A percentile compares a stretch with the other conserved stretches of the same genome.
Evolutionary conservation across 2,797 vertebrate genomes (phyloP).

Genomic region (Sebastes steindachneri): DNA sequence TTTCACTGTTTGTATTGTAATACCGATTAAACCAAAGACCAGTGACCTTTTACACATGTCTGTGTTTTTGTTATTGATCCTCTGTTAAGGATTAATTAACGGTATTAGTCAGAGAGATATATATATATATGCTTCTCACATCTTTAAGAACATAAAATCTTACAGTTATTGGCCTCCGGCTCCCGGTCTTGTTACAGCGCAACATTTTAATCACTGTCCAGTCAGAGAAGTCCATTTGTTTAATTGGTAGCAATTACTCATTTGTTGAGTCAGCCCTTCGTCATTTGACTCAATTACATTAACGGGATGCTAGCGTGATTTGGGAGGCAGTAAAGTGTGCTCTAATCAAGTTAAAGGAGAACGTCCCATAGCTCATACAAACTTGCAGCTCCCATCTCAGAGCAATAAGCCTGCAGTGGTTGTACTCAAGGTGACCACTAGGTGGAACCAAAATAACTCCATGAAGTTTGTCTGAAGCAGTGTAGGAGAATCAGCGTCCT

Average conservation of each 20-base stretch:
- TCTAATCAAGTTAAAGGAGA: constrained; percentile 64
- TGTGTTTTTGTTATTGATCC: constrained; percentile 62
- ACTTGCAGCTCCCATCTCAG: constrained; percentile 12
- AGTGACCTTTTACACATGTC: constrained; percentile 62
- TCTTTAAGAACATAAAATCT: constrained; percentile 55
- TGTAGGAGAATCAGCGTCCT: no score
- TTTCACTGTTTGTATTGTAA: constrained; percentile 59
- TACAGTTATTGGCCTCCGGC: constrained; percentile 40
- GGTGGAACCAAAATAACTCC: constrained; percentile 46
- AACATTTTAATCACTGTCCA: constrained; percentile 53
- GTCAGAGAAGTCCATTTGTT: constrained; percentile 68
- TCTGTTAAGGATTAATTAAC: constrained; percentile 22
- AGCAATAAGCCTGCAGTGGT: neutral
- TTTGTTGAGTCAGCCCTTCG: constrained; percentile 70
- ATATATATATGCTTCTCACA: constrained; percentile 18
- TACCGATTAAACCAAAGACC: constrained; percentile 74
- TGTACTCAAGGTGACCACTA: constrained; percentile 46
- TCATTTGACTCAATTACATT: constrained; percentile 75
- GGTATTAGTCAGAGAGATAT: constrained; percentile 12
- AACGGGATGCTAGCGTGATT: constrained; percentile 55
- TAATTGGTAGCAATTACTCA: constrained; percentile 67
- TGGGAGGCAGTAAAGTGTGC: constrained; percentile 62
- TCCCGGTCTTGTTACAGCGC: constrained; percentile 14
- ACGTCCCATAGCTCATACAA: constrained; percentile 36
- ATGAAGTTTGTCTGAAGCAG: neutral